Evolutionary conservation across 1,140 invertebrate species (phyloP).

Genomic region (Zaprionus africanus): DNA sequence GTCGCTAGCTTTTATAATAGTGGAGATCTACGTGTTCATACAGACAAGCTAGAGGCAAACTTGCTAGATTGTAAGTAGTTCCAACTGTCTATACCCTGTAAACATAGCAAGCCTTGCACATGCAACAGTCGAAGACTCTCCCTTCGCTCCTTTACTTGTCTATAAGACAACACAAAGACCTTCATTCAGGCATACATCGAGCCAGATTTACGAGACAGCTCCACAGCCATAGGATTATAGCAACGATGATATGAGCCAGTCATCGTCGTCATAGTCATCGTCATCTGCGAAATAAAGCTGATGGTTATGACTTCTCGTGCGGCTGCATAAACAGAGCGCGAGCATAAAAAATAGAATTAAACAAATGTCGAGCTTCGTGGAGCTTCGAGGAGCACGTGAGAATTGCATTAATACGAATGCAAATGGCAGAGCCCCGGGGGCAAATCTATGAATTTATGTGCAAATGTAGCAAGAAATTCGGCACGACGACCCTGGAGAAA

Average conservation of each 20-base stretch:
- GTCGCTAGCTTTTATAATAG: neutral
- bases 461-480: conserved; percentile 70
- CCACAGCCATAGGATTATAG: conserved; percentile 55
- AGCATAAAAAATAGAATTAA: conserved; percentile 79
- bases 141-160: no score
- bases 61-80: no score
- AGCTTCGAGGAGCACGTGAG: conserved; percentile 69
- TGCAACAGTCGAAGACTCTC: no score
- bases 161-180: no score
- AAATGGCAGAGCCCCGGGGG: conserved; percentile 47
- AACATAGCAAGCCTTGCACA: no score
- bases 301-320: conserved; percentile 47
- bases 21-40: neutral
- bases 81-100: no score
- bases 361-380: conserved; percentile 57
- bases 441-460: conserved; percentile 81
- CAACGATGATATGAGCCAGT: conserved; percentile 65
- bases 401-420: conserved; percentile 83
- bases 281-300: neutral
- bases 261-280: conserved; percentile 19
- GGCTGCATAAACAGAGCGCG: conserved; percentile 76
- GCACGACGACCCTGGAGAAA: conserved; percentile 55
- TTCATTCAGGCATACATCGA: no score
- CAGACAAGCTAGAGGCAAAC: neutral
- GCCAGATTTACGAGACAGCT: neutral